A percentile compares a stretch with the other conserved stretches of the same genome.
Conservation (phyloP, 2,888 invertebrate genomes). For the Aleiodes leptofemur region DNA sequence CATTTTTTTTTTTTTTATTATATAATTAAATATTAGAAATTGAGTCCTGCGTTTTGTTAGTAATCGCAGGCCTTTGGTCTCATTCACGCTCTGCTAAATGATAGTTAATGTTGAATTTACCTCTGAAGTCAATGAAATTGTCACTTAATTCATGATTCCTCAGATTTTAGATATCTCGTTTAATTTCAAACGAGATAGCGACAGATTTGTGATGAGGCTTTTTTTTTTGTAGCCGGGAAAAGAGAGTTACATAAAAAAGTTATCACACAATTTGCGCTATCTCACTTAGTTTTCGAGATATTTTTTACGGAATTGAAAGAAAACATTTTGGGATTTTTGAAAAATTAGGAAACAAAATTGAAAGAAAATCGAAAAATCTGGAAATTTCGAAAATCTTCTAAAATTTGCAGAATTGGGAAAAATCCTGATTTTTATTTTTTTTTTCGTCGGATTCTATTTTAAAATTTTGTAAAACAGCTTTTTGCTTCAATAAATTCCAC, state of each 20-base stretch:
- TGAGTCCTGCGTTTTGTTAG: conserved; percentile 21
- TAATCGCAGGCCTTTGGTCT: conserved; percentile 20
- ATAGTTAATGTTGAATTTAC: conserved; percentile 6
- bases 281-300: too few species aligned
- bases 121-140: conserved; percentile 18
- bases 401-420: too few species aligned
- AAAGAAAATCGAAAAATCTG: too few species aligned
- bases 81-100: conserved; percentile 16
- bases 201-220: background rate
- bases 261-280: background rate
- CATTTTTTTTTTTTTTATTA: conserved; percentile 4
- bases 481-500: background rate
- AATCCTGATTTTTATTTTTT: too few species aligned
- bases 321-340: too few species aligned
- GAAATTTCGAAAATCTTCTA: too few species aligned
- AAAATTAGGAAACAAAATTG: too few species aligned
- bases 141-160: background rate
- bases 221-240: background rate
- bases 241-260: background rate
- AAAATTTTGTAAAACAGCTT: too few species aligned
- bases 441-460: too few species aligned
- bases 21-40: conserved; percentile 5
- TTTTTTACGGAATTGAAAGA: too few species aligned
- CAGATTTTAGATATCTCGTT: too few species aligned
- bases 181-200: background rate